Percentiles rank a stretch among this genome's conserved stretches.
These are phyloP conservation scores for Carabus problematicus DNA, from an alignment of 2,888 invertebrate species.

Conservation along the genomic window DNA sequence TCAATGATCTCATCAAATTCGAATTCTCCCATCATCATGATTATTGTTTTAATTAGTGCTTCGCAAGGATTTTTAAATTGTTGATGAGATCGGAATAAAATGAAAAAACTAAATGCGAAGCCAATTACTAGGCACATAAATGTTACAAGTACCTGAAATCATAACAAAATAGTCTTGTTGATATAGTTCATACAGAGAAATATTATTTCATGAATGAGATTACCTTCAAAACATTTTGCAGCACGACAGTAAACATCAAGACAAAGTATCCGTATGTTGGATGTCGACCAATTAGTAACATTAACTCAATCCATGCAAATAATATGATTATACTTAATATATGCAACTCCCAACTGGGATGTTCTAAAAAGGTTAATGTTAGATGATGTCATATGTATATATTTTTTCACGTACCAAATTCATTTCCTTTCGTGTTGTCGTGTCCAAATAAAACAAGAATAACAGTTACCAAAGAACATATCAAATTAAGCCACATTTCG, in stretches of 20 bases:
- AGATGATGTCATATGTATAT: too few relatives aligned
- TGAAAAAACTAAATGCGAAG: constrained; percentile 64
- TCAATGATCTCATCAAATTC: constrained; percentile 60
- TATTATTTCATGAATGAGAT: neutral
- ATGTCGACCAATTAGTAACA: constrained; percentile 63
- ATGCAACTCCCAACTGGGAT: constrained; percentile 57
- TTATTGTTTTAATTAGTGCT: constrained; percentile 61
- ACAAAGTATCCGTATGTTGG: constrained; percentile 65
- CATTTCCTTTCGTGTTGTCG: constrained; percentile 47
- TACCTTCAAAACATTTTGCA: constrained; percentile 63
- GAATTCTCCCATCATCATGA: constrained; percentile 68
- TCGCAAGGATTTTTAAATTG: constrained; percentile 58
- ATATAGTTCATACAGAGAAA: too few relatives aligned
- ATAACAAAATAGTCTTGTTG: too few relatives aligned
- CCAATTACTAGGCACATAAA: constrained; percentile 64
- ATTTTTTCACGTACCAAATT: too few relatives aligned
- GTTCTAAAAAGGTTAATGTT: constrained; percentile 2
- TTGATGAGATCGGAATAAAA: constrained; percentile 60
- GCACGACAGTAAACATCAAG: constrained; percentile 64
- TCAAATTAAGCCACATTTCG: constrained; percentile 58
- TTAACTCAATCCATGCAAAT: constrained; percentile 63
- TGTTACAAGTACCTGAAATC: constrained; percentile 59
- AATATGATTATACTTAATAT: constrained; percentile 59
- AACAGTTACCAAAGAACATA: constrained; percentile 55
- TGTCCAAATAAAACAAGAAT: constrained; percentile 50